Percentiles rank a stretch among this genome's conserved stretches.
phyloP scores from a whole-genome alignment of 2,888 invertebrate genomes.

The Hypena proboscidalis region DNA sequence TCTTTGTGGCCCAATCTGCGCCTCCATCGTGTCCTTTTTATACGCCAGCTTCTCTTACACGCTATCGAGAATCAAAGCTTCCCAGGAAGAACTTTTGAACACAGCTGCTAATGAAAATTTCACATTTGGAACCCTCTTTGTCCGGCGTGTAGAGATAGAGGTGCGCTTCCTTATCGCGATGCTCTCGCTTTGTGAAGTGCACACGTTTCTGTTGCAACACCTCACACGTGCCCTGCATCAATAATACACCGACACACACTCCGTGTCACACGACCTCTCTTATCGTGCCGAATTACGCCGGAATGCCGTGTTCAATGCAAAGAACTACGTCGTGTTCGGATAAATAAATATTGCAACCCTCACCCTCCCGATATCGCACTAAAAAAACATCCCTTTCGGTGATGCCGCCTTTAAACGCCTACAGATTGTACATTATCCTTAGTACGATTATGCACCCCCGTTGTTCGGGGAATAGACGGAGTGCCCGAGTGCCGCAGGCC shows the following conservation, averaged over 20 bases:
- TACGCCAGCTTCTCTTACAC: conserved; percentile 78
- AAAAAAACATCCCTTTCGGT: conserved; percentile 85
- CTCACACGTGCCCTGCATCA: conserved; percentile 72
- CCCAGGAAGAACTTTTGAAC: conserved; percentile 75
- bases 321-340: conserved; percentile 76
- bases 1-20: conserved; percentile 85
- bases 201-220: conserved; percentile 64
- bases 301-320: conserved; percentile 73
- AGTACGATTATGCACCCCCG: conserved; percentile 85
- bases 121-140: conserved; percentile 78
- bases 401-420: conserved; percentile 85
- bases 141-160: conserved; percentile 67
- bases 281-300: conserved; percentile 66
- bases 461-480: conserved; percentile 81
- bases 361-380: conserved; percentile 81
- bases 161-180: conserved; percentile 75
- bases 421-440: conserved; percentile 86
- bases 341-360: conserved; percentile 86
- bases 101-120: conserved; percentile 82
- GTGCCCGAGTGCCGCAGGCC: conserved; percentile 73
- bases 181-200: conserved; percentile 67
- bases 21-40: conserved; percentile 81
- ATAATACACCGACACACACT: conserved; percentile 63
- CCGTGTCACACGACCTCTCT: conserved; percentile 48
- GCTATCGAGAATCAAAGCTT: conserved; percentile 82